Evolutionary conservation across 35 echinoderm and acorn worm genomes (phyloP), one percentile per base, ranked within the genome.

Genomic region (Lytechinus pictus): DNA sequence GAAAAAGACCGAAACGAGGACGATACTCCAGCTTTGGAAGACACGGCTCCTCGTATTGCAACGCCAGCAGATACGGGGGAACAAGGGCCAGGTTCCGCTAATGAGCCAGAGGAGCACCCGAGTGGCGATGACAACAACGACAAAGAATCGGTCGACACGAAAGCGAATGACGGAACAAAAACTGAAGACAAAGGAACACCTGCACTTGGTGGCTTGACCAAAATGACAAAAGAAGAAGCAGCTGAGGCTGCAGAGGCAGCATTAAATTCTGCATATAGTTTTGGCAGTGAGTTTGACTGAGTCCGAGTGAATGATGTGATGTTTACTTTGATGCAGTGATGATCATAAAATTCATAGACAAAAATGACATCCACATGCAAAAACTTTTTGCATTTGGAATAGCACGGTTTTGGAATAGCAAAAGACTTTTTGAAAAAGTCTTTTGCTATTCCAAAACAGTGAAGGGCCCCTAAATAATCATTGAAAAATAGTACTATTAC

Each of bases 201-300:
- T 14, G 28, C 88, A 21, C 29, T 54, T 52, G 16, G 29, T 29
- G 52, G 52, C 28, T 14, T 90, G 89, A 57, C 86, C 11, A 97
- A 89, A 54, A 94, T 96, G 51, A 95, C 55, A 14, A 86, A 94
- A 28, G 94, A 95, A 89, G 52, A 57, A 52, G 97, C 97, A 60
- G 52, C 96, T 28, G 95, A 96, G 57, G 52, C 92, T 27, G 92
- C 92, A 54, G 92, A 93, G 27, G 92, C 92, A 16, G 92, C 92
- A 10, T 54, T 93, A 4, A 93, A 93, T 93, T 93, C 92, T 24
- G 92, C 92, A 21, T 93, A 55, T 93, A 57, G 57, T 55, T 93
- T 93, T 57, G 92, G 92, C 92, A 93, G 92, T 93, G 54, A 93
- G 92, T 90, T 27, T 5, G 21, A 14, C 28, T n/a, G 12, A 28